Conservation (phyloP, 2,797 vertebrate genomes). For the Takifugu rubripes region DNA sequence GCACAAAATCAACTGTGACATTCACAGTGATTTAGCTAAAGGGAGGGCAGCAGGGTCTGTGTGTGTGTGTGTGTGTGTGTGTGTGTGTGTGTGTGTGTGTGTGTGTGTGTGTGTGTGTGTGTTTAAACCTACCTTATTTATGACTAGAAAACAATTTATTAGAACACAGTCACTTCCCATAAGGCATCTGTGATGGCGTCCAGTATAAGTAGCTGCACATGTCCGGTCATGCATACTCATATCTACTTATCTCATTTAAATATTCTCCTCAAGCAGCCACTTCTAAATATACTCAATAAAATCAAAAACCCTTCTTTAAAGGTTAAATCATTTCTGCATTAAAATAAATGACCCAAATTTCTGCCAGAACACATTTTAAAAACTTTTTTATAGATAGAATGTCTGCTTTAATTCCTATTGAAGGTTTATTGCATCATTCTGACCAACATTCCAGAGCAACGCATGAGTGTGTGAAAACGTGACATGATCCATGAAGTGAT, state of each 20-base stretch:
- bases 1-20: constrained; percentile 46
- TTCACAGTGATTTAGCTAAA: constrained; percentile 48
- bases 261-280: constrained; percentile 3
- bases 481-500: constrained; percentile 25
- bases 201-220: constrained; percentile 8
- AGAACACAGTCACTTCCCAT: constrained; percentile 34
- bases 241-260: constrained; percentile 1
- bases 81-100: constrained; percentile 21
- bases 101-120: constrained; percentile 15
- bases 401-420: too few species aligned
- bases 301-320: too few species aligned
- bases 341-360: not conserved
- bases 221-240: constrained; percentile 13
- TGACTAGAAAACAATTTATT: constrained; percentile 47
- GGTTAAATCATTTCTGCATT: not conserved
- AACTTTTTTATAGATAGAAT: not conserved
- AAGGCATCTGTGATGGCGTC: constrained; percentile 16
- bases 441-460: not conserved
- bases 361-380: not conserved
- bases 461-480: constrained; percentile 6
- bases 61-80: constrained; percentile 26
- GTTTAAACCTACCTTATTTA: constrained; percentile 38
- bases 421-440: not conserved
- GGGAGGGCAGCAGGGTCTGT: constrained; percentile 30
- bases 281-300: not conserved